Evolutionary conservation across 2,113 vertebrate species (phyloP), one percentile per base, ranked within the genome.

Genomic region (Peromyscus maniculatus): DNA sequence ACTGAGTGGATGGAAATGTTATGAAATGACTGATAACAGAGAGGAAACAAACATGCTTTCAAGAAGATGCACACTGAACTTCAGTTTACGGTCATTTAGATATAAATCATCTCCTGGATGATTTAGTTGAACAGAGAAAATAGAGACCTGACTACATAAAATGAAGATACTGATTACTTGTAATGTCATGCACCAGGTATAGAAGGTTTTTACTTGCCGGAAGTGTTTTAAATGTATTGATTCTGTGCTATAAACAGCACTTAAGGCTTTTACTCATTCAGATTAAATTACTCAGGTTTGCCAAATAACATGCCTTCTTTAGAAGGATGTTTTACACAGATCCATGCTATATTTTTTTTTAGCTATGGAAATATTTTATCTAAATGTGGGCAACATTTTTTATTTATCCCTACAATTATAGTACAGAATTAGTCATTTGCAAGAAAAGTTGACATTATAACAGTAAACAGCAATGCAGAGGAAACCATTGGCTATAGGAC

Each of bases 211-310:
- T 59, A n/a, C 19, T 79, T 92, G 26, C 5, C 10, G 4, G 55
- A 82, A 72, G 72, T 92, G 7, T 86, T 95, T 96, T 87, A 91
- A 89, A 91, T 11, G 52, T 95, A 83, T 90, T 74, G 67, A 77
- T 89, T 95, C 39, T 69, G 17, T 95, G 16, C 80, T 91, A 93
- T 64, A 94, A 91, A 89, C 0, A 49, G 6, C 3, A 72, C 31
- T 78, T 93, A 33, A 67, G 6, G 15, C 22, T 79, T 87, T 66
- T 78, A 82, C 67, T 74, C 67, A 71, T 33, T 43, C 78, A 77
- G 19, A 83, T 78, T 87, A 93, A 93, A 91, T 89, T 72, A 80
- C 22, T 46, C 0, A 39, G 11, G 5, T 96, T 82, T 89, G 39
- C 19, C 39, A 93, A 89, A 69, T 64, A 72, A 31, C 16, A 7